These are phyloP conservation scores for Clinocottus analis DNA, from an alignment of 2,113 vertebrate species.

Conservation along the genomic window DNA sequence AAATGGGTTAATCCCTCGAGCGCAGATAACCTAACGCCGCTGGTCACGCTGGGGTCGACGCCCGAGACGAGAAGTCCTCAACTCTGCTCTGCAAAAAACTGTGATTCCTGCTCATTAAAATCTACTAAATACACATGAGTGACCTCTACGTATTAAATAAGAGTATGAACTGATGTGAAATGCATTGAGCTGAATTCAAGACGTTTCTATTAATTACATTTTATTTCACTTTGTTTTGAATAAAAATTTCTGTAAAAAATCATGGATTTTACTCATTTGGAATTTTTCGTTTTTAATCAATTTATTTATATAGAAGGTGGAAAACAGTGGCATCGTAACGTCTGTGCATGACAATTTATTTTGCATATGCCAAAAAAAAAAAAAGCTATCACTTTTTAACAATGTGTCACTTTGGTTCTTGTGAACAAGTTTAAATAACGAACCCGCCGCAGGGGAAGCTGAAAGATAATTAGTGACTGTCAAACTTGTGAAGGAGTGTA, in stretches of 20 bases:
- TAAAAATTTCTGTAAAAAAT: too few relatives aligned
- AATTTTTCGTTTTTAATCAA: too few relatives aligned
- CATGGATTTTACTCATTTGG: too few relatives aligned
- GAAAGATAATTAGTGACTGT: slow-evolving; percentile 47
- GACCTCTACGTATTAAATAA: too few relatives aligned
- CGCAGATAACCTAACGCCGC: slow-evolving; percentile 52
- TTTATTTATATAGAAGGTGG: too few relatives aligned
- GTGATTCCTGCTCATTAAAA: too few relatives aligned
- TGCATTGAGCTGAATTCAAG: too few relatives aligned
- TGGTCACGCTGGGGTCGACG: slow-evolving; percentile 40
- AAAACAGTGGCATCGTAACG: too few relatives aligned
- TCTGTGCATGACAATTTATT: neutral
- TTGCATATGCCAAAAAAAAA: neutral
- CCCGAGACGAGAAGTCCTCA: slow-evolving; percentile 13
- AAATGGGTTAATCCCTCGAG: slow-evolving; percentile 63
- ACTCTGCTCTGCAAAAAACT: neutral
- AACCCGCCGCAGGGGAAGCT: slow-evolving; percentile 26
- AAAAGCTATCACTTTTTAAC: neutral
- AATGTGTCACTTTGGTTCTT: slow-evolving; percentile 22
- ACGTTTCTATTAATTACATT: too few relatives aligned
- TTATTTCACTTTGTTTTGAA: too few relatives aligned
- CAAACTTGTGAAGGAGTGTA: slow-evolving; percentile 30
- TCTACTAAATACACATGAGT: too few relatives aligned
- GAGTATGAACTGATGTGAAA: too few relatives aligned
- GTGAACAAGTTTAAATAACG: slow-evolving; percentile 2